Evolutionary conservation across 1,140 invertebrate species (phyloP).

Genomic region (Pentalonia nigronervosa): DNA sequence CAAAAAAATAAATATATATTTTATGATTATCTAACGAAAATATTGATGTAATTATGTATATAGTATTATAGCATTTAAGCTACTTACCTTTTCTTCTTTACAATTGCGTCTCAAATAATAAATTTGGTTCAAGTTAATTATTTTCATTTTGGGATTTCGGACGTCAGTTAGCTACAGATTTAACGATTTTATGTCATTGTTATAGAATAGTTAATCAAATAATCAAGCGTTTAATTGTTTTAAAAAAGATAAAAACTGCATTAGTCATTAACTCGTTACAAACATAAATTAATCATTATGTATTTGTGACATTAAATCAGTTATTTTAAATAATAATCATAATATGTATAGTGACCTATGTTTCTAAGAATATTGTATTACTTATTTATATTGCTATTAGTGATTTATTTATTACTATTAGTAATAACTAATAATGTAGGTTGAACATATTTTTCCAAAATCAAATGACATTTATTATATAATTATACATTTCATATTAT

Average conservation of each 20-base stretch:
- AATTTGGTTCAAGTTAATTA: not conserved
- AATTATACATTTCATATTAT: not conserved
- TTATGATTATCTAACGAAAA: not conserved
- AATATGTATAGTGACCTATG: not conserved
- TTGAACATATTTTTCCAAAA: not conserved
- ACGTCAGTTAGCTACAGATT: not conserved
- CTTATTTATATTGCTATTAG: not conserved
- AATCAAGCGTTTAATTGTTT: not conserved
- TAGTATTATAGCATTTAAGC: too few species aligned
- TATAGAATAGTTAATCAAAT: not conserved
- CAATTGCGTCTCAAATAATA: not conserved
- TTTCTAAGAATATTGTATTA: not conserved
- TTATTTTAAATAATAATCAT: not conserved
- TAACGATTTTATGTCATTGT: not conserved
- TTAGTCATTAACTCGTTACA: not conserved
- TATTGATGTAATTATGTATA: too few species aligned
- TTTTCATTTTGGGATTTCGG: not conserved
- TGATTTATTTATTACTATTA: not conserved
- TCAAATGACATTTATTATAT: not conserved
- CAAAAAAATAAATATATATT: not conserved
- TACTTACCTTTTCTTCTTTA: too few species aligned
- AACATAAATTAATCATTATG: not conserved
- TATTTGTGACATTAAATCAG: not conserved
- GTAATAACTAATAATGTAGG: not conserved
- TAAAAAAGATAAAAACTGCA: not conserved